A percentile compares a stretch with the other conserved stretches of the same genome.
Evolutionary conservation across 2,113 vertebrate genomes (phyloP).

Genomic region (Leptosomus discolor): DNA sequence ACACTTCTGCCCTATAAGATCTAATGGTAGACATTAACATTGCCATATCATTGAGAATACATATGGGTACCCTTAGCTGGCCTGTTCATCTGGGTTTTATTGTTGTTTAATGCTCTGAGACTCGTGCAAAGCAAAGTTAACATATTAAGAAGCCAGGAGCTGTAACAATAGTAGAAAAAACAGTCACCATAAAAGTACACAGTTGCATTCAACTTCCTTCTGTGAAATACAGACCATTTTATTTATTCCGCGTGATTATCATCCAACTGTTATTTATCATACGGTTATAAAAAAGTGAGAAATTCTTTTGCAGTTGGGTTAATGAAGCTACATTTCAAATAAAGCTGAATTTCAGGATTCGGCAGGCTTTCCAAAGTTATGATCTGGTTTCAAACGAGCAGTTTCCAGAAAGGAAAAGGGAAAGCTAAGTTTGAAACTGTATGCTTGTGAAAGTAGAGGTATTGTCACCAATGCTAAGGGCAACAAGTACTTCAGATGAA

Average conservation of each 20-base stretch:
- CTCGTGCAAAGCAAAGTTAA: not conserved
- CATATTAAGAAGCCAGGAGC: not conserved
- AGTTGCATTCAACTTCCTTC: conserved; percentile 18
- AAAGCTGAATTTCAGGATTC: not conserved
- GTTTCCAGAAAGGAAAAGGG: not conserved
- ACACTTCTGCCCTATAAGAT: not conserved
- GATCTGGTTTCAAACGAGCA: not conserved
- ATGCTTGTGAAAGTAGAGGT: not conserved
- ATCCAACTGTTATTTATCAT: conserved; percentile 26
- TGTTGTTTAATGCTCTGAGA: not conserved
- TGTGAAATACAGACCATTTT: conserved; percentile 49
- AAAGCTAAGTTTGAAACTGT: not conserved
- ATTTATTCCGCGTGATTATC: not conserved
- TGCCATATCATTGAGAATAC: not conserved
- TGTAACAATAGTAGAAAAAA: not conserved
- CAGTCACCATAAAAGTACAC: not conserved
- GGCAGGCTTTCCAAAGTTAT: not conserved
- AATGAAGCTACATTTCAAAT: not conserved
- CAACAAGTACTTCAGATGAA: not conserved
- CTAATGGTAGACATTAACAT: not conserved
- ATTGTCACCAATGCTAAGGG: not conserved
- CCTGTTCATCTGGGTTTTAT: not conserved
- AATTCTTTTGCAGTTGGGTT: not conserved
- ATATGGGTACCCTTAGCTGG: not conserved
- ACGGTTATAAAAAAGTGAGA: not conserved